These are phyloP conservation scores for Varecia variegata DNA, from an alignment of 2,797 vertebrate genomes.

Conservation along the genomic window DNA sequence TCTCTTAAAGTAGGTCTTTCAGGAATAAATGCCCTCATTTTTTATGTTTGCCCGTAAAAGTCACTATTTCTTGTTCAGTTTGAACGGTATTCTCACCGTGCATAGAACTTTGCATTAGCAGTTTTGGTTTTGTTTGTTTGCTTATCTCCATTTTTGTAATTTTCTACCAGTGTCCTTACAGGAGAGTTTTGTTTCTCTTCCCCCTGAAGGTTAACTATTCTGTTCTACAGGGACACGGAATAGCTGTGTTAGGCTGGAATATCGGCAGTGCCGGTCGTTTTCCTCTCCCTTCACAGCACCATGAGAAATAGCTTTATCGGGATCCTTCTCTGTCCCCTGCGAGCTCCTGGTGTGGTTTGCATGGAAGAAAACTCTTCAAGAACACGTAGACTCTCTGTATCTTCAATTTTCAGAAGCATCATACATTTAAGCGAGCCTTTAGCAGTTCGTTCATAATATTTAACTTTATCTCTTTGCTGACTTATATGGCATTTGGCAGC, in stretches of 20 bases:
- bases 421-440: no score
- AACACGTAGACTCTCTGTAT: rapidly evolving
- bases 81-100: rapidly evolving
- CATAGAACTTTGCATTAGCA: no score
- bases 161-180: background rate
- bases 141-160: background rate
- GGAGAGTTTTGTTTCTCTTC: background rate
- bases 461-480: no score
- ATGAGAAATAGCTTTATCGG: background rate
- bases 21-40: background rate
- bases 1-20: no score
- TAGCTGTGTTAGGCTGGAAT: no score
- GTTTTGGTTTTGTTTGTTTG: background rate
- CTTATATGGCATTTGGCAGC: background rate
- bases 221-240: background rate
- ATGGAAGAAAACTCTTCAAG: background rate
- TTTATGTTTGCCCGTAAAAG: background rate
- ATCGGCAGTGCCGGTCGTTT: background rate
- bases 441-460: no score
- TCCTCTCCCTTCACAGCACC: background rate
- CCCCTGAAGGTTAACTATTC: background rate
- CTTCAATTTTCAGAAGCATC: background rate
- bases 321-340: background rate
- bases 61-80: background rate
- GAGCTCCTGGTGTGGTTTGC: no score